These are phyloP conservation scores for Diorhabda carinulata DNA, from an alignment of 1,140 invertebrate genomes.

Conservation along the genomic window DNA sequence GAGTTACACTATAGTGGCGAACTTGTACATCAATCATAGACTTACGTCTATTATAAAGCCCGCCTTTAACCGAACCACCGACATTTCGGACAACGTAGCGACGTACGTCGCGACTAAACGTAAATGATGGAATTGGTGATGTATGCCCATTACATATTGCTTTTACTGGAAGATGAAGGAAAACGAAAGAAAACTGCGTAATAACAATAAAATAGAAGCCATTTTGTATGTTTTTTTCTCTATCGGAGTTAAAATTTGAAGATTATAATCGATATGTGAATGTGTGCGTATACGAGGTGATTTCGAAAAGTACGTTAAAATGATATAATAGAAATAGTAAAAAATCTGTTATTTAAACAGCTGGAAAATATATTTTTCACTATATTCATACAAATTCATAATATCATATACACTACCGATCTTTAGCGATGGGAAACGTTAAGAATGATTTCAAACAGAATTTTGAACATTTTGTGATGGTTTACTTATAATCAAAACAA, in stretches of 20 bases:
- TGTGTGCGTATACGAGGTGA: neutral
- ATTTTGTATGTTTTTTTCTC: conserved; percentile 23
- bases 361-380: neutral
- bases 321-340: neutral
- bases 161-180: conserved; percentile 20
- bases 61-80: neutral
- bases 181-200: conserved; percentile 28
- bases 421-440: too few relatives aligned
- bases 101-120: neutral
- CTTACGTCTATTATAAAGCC: conserved; percentile 15
- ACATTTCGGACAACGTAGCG: neutral
- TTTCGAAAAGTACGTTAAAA: neutral
- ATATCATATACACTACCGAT: too few relatives aligned
- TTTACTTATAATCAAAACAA: too few relatives aligned
- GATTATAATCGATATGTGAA: too few relatives aligned
- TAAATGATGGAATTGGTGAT: conserved; percentile 26
- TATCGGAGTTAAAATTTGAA: too few relatives aligned
- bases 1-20: conserved; percentile 45
- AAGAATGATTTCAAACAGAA: too few relatives aligned
- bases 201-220: conserved; percentile 34
- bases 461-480: too few relatives aligned
- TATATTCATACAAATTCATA: neutral
- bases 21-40: conserved; percentile 29
- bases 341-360: neutral
- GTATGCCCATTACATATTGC: conserved; percentile 32